Conservation (phyloP, 1,140 invertebrate genomes). For the Pissodes strobi region DNA sequence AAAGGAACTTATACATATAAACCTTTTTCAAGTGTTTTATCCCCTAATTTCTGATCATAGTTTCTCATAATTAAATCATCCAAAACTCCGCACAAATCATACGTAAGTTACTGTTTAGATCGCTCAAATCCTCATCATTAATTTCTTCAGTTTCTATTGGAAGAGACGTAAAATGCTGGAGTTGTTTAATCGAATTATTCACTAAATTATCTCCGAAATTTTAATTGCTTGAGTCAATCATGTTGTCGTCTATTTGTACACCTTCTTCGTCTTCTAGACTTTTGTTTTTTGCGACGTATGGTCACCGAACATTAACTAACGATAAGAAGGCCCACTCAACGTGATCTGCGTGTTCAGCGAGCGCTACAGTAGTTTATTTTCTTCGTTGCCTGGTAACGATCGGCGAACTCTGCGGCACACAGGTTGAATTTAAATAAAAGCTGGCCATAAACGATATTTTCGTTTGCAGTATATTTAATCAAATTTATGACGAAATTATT, state of each 20-base stretch:
- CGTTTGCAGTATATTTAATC: too few species aligned
- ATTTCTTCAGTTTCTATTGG: conserved; percentile 13
- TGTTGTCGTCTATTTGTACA: conserved; percentile 5
- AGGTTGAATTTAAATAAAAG: too few species aligned
- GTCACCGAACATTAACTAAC: too few species aligned
- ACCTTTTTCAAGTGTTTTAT: conserved; percentile 4
- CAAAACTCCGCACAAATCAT: not conserved
- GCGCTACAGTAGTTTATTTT: too few species aligned
- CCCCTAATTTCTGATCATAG: not conserved
- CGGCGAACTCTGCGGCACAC: too few species aligned
- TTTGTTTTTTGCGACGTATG: too few species aligned
- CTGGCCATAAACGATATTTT: too few species aligned
- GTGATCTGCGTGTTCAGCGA: too few species aligned
- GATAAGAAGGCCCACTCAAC: too few species aligned
- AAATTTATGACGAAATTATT: too few species aligned
- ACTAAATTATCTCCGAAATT: not conserved
- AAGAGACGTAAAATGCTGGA: conserved; percentile 9
- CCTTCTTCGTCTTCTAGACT: conserved; percentile 1
- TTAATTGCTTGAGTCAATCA: not conserved
- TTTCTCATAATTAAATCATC: conserved; percentile 1
- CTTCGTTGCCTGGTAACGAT: too few species aligned
- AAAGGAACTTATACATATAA: too few species aligned
- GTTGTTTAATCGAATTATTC: conserved; percentile 5
- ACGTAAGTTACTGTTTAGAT: not conserved
- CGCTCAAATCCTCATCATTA: not conserved